Evolutionary conservation across 2,888 invertebrate species (phyloP).

Genomic region (Hofmannophila pseudospretella): DNA sequence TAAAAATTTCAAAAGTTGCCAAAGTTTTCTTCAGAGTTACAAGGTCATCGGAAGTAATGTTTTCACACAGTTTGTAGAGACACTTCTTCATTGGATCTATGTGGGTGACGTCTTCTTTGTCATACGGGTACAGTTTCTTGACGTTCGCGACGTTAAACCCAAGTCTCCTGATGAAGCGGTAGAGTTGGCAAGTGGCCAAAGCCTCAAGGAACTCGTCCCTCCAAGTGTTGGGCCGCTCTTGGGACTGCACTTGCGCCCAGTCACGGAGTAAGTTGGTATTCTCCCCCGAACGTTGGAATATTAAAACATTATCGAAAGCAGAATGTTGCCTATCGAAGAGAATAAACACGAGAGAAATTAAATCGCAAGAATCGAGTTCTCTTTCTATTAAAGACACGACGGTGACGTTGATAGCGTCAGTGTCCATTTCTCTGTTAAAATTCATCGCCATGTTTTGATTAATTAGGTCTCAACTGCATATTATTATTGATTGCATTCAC

Average conservation of each 20-base stretch:
- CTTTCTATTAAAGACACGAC: background rate
- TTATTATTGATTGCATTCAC: too few relatives aligned
- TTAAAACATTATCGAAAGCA: background rate
- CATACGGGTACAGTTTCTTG: background rate
- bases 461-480: too few relatives aligned
- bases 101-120: background rate
- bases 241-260: background rate
- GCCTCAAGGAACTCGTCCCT: constrained; percentile 1
- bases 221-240: background rate
- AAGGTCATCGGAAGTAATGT: background rate
- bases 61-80: background rate
- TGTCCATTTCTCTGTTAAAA: too few relatives aligned
- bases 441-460: too few relatives aligned
- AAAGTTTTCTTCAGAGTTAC: background rate
- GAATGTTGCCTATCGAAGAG: background rate
- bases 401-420: background rate
- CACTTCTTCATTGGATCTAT: background rate
- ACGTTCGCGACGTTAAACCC: background rate
- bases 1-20: too few relatives aligned
- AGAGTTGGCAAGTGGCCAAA: background rate
- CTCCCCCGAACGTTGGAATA: background rate
- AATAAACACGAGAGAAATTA: background rate
- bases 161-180: background rate
- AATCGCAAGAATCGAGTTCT: background rate
- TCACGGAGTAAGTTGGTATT: background rate